Base-by-base conservation (phyloP, 2,113 vertebrate species). In the Eurypyga helias region DNA sequence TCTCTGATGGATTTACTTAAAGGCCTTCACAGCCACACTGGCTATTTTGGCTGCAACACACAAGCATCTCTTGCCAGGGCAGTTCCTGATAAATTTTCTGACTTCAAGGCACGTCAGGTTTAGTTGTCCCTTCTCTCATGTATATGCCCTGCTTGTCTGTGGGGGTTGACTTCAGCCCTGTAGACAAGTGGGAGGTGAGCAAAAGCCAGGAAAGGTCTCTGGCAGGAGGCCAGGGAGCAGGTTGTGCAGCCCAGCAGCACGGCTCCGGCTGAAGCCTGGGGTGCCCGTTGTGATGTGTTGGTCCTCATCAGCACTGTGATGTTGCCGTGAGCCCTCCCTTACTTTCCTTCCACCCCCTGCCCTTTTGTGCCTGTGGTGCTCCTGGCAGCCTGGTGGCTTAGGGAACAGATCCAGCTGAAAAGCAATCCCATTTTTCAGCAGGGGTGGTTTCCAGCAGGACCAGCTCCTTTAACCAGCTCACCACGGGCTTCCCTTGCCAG, bases 71-170 rank as follows among this genome's bases (percentile, higher is more conserved):
- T 25, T 34, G 36, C 33, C 18, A 62, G 43, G 24, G 36, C 0
- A 1, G 6, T 26, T 67, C 75, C 43, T 41, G 49, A 46, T 13
- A 55, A 23, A 18, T 25, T 25, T 36, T 85, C 28, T 31, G 10
- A 0, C 57, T 52, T 31, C 55, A 64, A n/a, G 52, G 49, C 36
- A 33, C 18, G 3, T 73, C 6, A 2, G 2, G 1, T 21, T 25
- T 9, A 28, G 61, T 5, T 28, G 21, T 38, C 29, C 4, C 1
- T 41, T 72, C n/a, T 66, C 45, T 19, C 16, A 11, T 0, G 0
- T 9, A 41, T 12, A 41, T 41, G 41, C 19, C 18, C 41, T 41
- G 55, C 64, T 83, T 9, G 5, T 5, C n/a, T 49, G 34, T 1
- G 25, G 29, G 54, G 34, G 21, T 15, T 55, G 80, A 36, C 36